A percentile compares a stretch with the other conserved stretches of the same genome.
These are phyloP conservation scores for Monodelphis domestica DNA, from an alignment of 2,797 vertebrate genomes.

Conservation along the genomic window DNA sequence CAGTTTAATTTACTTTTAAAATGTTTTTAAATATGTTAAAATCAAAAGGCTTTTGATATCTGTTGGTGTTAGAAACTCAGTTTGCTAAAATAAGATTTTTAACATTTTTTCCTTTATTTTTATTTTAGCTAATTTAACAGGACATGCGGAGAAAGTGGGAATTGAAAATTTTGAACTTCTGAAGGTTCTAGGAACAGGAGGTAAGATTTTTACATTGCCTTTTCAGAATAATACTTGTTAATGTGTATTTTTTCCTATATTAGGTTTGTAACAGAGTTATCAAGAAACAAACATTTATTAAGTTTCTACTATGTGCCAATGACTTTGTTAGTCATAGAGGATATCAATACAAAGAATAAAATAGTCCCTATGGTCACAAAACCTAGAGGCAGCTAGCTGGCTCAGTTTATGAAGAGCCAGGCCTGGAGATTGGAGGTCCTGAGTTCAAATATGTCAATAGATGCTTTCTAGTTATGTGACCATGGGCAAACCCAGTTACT, in stretches of 20 bases:
- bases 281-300: not conserved
- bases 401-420: too few relatives aligned
- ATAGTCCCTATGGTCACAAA: not conserved
- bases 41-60: not conserved
- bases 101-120: slow-evolving; percentile 32
- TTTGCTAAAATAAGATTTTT: not conserved
- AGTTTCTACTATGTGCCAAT: not conserved
- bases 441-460: too few relatives aligned
- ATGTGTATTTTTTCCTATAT: not conserved
- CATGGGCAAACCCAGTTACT: too few relatives aligned
- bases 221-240: slow-evolving; percentile 1
- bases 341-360: not conserved
- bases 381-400: too few relatives aligned
- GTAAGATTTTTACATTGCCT: slow-evolving; percentile 85
- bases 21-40: slow-evolving; percentile 33
- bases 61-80: not conserved
- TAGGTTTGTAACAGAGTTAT: not conserved
- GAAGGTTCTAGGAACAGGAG: slow-evolving; percentile 98
- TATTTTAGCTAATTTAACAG: slow-evolving; percentile 95
- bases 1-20: slow-evolving; percentile 23
- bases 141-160: slow-evolving; percentile 97
- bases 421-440: too few relatives aligned
- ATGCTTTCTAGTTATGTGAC: too few relatives aligned
- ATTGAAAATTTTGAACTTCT: slow-evolving; percentile 99
- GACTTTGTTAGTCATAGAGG: not conserved